Percentiles rank a stretch among this genome's conserved stretches.
Evolutionary conservation across 2,113 vertebrate species (phyloP).

Genomic region (Uria lomvia): DNA sequence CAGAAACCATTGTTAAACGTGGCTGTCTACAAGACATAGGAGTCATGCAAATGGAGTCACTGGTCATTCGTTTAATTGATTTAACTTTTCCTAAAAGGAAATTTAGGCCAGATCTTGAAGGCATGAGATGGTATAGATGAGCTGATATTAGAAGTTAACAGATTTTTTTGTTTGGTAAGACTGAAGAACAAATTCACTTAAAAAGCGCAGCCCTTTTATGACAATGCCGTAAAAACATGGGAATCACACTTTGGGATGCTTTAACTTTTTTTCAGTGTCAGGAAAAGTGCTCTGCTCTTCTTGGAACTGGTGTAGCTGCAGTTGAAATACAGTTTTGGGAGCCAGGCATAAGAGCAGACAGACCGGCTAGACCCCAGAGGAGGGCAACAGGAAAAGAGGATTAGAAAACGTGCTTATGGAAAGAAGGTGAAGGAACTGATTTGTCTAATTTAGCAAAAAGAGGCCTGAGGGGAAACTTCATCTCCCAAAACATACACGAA

Average conservation of each 20-base stretch:
- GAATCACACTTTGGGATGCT: not conserved
- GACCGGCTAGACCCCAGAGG: not conserved
- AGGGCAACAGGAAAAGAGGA: slow-evolving; percentile 17
- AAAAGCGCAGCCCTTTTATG: not conserved
- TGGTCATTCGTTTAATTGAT: not conserved
- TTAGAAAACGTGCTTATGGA: not conserved
- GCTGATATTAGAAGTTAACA: not conserved
- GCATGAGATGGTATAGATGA: not conserved
- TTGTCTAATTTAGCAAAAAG: slow-evolving; percentile 33
- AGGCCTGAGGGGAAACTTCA: slow-evolving; percentile 1
- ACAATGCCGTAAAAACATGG: not conserved
- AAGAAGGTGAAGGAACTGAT: slow-evolving; percentile 32
- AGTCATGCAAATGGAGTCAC: not conserved
- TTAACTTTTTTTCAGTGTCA: not conserved
- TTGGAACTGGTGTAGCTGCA: not conserved
- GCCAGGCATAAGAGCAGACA: not conserved
- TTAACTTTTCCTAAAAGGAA: not conserved
- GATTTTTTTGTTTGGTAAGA: not conserved
- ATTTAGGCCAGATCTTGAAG: not conserved
- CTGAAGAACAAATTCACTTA: not conserved
- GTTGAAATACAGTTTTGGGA: not conserved
- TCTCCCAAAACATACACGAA: not conserved
- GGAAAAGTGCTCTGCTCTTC: not conserved
- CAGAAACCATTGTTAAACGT: not conserved
- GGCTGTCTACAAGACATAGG: not conserved